phyloP scores from a whole-genome alignment of 2,113 vertebrate species.

The Anolis carolinensis region DNA sequence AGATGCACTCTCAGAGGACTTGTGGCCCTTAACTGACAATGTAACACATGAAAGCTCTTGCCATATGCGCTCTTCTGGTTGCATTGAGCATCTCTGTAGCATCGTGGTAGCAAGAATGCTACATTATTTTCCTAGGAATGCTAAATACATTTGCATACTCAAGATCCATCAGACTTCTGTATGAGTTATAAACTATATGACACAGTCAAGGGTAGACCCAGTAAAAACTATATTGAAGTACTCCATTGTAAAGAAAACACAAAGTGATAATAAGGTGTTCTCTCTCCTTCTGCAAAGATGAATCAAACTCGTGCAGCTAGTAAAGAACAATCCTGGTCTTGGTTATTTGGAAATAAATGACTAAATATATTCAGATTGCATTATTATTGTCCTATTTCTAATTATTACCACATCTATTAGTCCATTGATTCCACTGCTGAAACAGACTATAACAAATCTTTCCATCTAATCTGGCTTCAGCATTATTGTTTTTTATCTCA shows the following conservation, averaged over 20 bases:
- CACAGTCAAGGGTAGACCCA: background rate
- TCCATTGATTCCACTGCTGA: background rate
- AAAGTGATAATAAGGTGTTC: no score
- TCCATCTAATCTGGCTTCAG: background rate
- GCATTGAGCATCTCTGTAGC: no score
- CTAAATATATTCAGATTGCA: background rate
- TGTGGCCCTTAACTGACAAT: no score
- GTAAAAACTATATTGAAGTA: background rate
- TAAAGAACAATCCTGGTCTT: background rate
- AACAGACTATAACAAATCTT: background rate
- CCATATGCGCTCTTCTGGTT: no score
- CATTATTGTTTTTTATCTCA: background rate
- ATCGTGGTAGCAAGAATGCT: no score
- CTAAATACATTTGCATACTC: background rate
- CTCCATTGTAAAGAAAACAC: background rate
- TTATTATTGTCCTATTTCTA: background rate
- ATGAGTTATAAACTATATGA: background rate
- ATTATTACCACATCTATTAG: no score
- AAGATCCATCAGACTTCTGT: background rate
- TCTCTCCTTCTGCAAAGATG: background rate
- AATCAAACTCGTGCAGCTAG: background rate
- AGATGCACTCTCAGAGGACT: no score
- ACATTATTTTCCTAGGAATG: no score
- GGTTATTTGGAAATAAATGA: background rate
- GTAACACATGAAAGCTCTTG: no score